phyloP scores from a whole-genome alignment of 2,888 invertebrate genomes.

The Syritta pipiens region DNA sequence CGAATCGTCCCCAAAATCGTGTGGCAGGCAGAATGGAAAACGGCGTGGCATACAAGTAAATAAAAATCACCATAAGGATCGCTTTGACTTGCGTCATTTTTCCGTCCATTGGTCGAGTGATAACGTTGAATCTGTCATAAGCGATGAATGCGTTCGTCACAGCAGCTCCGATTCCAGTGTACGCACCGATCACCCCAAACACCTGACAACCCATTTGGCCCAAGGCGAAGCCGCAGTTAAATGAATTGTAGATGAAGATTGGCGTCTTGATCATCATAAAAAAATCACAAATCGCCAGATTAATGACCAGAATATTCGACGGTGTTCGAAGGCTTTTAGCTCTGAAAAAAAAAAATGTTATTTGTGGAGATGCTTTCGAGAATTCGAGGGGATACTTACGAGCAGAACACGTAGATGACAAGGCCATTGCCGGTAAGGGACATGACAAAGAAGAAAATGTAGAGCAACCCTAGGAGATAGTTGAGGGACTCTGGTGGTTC shows the following conservation, averaged over 20 bases:
- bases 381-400: slow-evolving; percentile 70
- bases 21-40: slow-evolving; percentile 89
- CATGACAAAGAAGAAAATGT: slow-evolving; percentile 86
- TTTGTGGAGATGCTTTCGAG: neutral
- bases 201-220: slow-evolving; percentile 89
- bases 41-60: slow-evolving; percentile 90
- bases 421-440: slow-evolving; percentile 90
- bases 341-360: slow-evolving; percentile 61
- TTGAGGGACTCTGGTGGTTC: slow-evolving; percentile 91
- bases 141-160: slow-evolving; percentile 92
- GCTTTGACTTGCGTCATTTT: slow-evolving; percentile 90
- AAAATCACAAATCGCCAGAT: slow-evolving; percentile 90
- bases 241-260: slow-evolving; percentile 85
- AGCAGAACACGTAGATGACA: slow-evolving; percentile 89
- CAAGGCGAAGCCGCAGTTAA: slow-evolving; percentile 86
- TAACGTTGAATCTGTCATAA: slow-evolving; percentile 89
- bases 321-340: slow-evolving; percentile 81
- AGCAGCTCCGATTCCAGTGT: slow-evolving; percentile 89
- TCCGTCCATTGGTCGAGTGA: slow-evolving; percentile 90
- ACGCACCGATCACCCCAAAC: slow-evolving; percentile 87
- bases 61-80: slow-evolving; percentile 85
- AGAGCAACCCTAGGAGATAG: slow-evolving; percentile 88
- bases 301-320: slow-evolving; percentile 91
- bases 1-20: slow-evolving; percentile 92
- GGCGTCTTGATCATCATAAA: slow-evolving; percentile 93